Evolutionary conservation across 2,797 vertebrate species (phyloP).

Genomic region (Phrynocephalus vlangalii): DNA sequence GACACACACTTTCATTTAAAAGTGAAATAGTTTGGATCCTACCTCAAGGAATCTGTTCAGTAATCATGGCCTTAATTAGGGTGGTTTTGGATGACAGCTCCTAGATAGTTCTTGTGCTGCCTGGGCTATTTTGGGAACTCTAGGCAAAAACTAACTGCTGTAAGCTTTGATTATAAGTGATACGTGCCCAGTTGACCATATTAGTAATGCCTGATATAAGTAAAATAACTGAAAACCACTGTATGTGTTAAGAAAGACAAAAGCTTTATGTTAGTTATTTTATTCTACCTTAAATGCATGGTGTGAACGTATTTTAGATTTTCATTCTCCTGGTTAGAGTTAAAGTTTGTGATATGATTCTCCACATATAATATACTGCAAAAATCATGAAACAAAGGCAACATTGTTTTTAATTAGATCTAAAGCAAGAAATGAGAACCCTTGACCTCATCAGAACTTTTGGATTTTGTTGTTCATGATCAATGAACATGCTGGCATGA

Average conservation of each 20-base stretch:
- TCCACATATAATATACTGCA: neutral
- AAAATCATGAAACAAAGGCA: neutral
- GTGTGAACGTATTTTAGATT: neutral
- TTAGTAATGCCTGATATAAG: neutral
- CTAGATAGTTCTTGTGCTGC: too few species aligned
- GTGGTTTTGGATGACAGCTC: too few species aligned
- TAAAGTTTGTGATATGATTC: neutral
- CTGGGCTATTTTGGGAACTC: too few species aligned
- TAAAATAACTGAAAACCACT: neutral
- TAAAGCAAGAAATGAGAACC: neutral
- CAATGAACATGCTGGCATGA: too few species aligned
- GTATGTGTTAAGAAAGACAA: neutral
- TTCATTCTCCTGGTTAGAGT: neutral
- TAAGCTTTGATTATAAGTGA: too few species aligned
- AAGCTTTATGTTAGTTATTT: neutral
- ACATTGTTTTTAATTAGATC: neutral
- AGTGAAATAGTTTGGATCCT: neutral
- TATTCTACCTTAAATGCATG: neutral
- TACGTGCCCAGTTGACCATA: neutral
- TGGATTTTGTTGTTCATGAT: too few species aligned
- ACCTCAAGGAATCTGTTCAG: too few species aligned
- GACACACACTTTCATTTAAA: neutral
- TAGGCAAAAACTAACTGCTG: too few species aligned
- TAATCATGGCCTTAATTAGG: too few species aligned
- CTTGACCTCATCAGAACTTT: too few species aligned